Evolutionary conservation across 92 coral and sea anemone species (phyloP).

Genomic region (Pocillopora grandis): DNA sequence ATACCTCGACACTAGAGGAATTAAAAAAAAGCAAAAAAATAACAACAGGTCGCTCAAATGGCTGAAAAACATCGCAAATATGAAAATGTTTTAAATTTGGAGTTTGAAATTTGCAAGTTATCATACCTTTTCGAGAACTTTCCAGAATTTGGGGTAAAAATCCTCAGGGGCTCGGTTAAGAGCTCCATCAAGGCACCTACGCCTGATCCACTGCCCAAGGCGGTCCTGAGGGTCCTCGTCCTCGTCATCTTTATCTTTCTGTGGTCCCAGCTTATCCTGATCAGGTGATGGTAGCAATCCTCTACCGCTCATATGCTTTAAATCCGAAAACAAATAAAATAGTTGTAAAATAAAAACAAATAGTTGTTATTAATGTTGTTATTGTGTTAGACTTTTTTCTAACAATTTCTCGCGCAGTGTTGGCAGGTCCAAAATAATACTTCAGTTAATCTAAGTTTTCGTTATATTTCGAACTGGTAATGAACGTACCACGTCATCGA

Average conservation of each 20-base stretch:
- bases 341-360: too few relatives aligned
- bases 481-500: too few relatives aligned
- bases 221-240: conserved; percentile 62
- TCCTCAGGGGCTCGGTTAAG: conserved; percentile 96
- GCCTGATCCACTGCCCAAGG: conserved; percentile 91
- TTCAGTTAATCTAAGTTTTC: too few relatives aligned
- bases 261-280: conserved; percentile 3
- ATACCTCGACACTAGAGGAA: conserved; percentile 69
- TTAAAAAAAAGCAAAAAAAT: neutral
- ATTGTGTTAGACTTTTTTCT: too few relatives aligned
- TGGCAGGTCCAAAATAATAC: too few relatives aligned
- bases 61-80: neutral
- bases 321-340: neutral
- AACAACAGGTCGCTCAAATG: neutral
- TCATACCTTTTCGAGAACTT: conserved; percentile 86
- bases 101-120: neutral
- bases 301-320: conserved; percentile 52
- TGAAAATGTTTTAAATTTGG: too few relatives aligned
- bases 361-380: too few relatives aligned
- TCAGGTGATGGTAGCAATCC: conserved; percentile 28
- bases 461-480: too few relatives aligned
- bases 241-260: conserved; percentile 40
- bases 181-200: conserved; percentile 96
- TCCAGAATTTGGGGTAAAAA: conserved; percentile 93
- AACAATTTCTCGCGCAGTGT: too few relatives aligned